These are phyloP conservation scores for Netelia melanura DNA, from an alignment of 2,888 invertebrate genomes.

Conservation along the genomic window DNA sequence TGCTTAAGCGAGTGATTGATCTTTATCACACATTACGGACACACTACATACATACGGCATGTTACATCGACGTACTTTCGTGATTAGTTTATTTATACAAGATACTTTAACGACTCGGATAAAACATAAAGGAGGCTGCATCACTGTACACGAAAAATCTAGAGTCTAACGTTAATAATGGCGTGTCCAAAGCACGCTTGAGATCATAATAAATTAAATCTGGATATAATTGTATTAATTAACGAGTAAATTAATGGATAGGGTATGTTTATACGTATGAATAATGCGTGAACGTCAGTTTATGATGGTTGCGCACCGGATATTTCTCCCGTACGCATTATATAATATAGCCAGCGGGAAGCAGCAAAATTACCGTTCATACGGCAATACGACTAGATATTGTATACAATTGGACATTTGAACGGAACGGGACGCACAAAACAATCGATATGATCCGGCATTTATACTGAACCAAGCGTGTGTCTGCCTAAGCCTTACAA, in stretches of 20 bases:
- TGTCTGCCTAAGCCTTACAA: constrained; percentile 57
- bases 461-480: constrained; percentile 28
- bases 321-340: constrained; percentile 32
- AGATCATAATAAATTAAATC: constrained; percentile 62
- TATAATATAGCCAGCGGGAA: constrained; percentile 7
- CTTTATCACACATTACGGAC: constrained; percentile 19
- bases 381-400: constrained; percentile 46
- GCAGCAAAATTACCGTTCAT: constrained; percentile 25
- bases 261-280: constrained; percentile 63
- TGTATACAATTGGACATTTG: constrained; percentile 16
- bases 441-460: constrained; percentile 42
- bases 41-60: constrained; percentile 2
- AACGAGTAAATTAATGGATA: constrained; percentile 59
- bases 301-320: constrained; percentile 40
- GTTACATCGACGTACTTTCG: constrained; percentile 37
- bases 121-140: constrained; percentile 47
- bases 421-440: constrained; percentile 62
- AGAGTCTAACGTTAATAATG: constrained; percentile 34
- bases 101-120: constrained; percentile 27
- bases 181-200: constrained; percentile 45
- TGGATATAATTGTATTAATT: constrained; percentile 68
- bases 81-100: constrained; percentile 38
- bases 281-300: constrained; percentile 48
- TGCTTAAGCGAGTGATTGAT: constrained; percentile 10
- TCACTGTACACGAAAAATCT: constrained; percentile 39